Evolutionary conservation across 2,113 vertebrate genomes (phyloP), one percentile per base, ranked within the genome.

Genomic region (Cyanocitta stelleri): DNA sequence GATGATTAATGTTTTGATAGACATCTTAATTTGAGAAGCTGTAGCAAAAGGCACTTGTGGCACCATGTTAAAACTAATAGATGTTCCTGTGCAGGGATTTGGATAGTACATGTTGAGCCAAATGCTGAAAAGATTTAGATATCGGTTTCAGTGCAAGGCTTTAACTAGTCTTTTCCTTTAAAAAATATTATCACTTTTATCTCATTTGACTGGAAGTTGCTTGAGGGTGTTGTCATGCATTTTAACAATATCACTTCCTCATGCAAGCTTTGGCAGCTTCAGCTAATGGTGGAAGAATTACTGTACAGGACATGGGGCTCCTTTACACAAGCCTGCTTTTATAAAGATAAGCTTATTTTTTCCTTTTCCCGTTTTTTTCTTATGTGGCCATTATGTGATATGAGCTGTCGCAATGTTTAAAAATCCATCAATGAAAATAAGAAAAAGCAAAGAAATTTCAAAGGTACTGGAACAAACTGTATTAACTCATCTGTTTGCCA

Each of bases 241-340:
- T 96, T 96, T 72, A 95, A 85, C 68, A 92, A 43, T 71, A 95
- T 95, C 32, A 75, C 74, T 96, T 97, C 62, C 89, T 89, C 62
- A 11, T 90, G 61, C 72, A 93, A 91, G 83, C 73, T 92, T 92
- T 97, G 90, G 44, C 85, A 93, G 44, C 73, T 95, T 97, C 52
- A 72, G 5, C 63, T 93, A 83, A 71, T 91, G 63, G 49, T 85
- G 16, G 69, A 82, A 68, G 89, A 93, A 83, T 90, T 93, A 67
- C 68, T 74, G 48, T 63, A 67, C 61, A 82, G 78, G 90, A 81
- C 76, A 81, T 54, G 69, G 26, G 62, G 6, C 72, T 95, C 69
- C 46, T 63, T 95, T 93, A 86, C 46, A 75, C 37, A 91, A 83
- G 48, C 29, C 83, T 93, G 83, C 44, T 82, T 71, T 94, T 72